phyloP scores from a whole-genome alignment of 2,113 vertebrate species.

The Neodontobutis hainanensis region DNA sequence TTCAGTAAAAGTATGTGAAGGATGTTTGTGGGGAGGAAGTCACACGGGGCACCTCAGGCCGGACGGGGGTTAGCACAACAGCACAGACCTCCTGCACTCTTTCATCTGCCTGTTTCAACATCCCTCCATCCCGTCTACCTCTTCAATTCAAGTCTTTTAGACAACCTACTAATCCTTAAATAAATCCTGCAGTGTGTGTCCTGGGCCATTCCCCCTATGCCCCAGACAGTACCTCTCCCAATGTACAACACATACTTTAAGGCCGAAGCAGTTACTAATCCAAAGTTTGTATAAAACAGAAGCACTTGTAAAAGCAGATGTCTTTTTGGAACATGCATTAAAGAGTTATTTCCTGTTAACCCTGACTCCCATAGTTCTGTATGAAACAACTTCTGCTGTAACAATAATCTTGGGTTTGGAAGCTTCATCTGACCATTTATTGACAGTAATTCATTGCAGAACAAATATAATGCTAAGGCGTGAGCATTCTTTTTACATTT shows the following conservation, averaged over 20 bases:
- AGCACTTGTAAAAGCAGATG: too few relatives aligned
- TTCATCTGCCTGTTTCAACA: conserved; percentile 65
- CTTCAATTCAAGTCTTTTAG: conserved; percentile 52
- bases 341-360: too few relatives aligned
- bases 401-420: too few relatives aligned
- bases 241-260: conserved; percentile 1
- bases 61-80: conserved; percentile 65
- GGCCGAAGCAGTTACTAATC: background rate
- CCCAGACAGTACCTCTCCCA: conserved; percentile 34
- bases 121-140: conserved; percentile 41
- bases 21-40: conserved; percentile 49
- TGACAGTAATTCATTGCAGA: too few relatives aligned
- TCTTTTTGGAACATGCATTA: too few relatives aligned
- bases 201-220: conserved; percentile 29
- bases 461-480: too few relatives aligned
- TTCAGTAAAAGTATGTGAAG: conserved; percentile 21
- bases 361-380: too few relatives aligned
- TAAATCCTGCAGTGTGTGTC: conserved; percentile 54
- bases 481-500: too few relatives aligned
- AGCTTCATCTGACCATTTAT: too few relatives aligned
- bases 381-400: too few relatives aligned
- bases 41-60: conserved; percentile 30
- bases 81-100: conserved; percentile 59
- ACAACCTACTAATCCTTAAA: conserved; percentile 50
- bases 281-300: too few relatives aligned